A percentile compares a stretch with the other conserved stretches of the same genome.
These are phyloP conservation scores for Andrena cerasifolii DNA, from an alignment of 1,140 invertebrate genomes.

Conservation along the genomic window DNA sequence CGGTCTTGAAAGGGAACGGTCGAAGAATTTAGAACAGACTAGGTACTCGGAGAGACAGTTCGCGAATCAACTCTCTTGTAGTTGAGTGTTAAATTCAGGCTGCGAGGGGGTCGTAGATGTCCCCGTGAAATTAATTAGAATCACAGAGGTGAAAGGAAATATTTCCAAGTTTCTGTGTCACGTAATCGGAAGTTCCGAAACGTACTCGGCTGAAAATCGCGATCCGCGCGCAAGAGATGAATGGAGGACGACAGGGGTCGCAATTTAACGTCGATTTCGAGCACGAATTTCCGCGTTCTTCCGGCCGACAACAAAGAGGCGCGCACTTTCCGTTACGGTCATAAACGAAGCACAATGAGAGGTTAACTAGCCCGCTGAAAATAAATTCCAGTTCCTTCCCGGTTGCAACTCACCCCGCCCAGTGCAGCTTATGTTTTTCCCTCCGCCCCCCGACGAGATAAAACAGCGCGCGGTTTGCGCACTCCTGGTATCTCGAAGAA, in stretches of 20 bases:
- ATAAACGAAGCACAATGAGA: conserved; percentile 59
- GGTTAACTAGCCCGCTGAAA: conserved; percentile 53
- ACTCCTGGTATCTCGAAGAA: background rate
- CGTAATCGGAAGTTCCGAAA: too few relatives aligned
- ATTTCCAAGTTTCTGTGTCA: too few relatives aligned
- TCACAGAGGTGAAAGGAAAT: too few relatives aligned
- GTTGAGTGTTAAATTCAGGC: too few relatives aligned
- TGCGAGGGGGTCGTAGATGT: too few relatives aligned
- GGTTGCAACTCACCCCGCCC: conserved; percentile 8
- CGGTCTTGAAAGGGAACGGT: too few relatives aligned
- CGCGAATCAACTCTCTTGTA: too few relatives aligned
- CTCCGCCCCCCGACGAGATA: background rate
- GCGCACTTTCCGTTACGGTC: conserved; percentile 59
- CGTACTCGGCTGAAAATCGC: too few relatives aligned
- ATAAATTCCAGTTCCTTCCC: conserved; percentile 41
- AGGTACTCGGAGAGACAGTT: too few relatives aligned
- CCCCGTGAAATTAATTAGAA: too few relatives aligned
- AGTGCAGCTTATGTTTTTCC: conserved; percentile 4
- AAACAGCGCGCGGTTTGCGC: background rate
- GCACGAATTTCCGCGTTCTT: conserved; percentile 46
- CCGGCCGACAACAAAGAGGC: conserved; percentile 35
- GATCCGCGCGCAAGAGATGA: too few relatives aligned
- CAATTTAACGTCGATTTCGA: conserved; percentile 24
- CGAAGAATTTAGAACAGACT: too few relatives aligned
- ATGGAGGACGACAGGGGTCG: background rate